Percentiles rank a stretch among this genome's conserved stretches.
Evolutionary conservation across 2,797 vertebrate species (phyloP).

Genomic region (Characodon lateralis): DNA sequence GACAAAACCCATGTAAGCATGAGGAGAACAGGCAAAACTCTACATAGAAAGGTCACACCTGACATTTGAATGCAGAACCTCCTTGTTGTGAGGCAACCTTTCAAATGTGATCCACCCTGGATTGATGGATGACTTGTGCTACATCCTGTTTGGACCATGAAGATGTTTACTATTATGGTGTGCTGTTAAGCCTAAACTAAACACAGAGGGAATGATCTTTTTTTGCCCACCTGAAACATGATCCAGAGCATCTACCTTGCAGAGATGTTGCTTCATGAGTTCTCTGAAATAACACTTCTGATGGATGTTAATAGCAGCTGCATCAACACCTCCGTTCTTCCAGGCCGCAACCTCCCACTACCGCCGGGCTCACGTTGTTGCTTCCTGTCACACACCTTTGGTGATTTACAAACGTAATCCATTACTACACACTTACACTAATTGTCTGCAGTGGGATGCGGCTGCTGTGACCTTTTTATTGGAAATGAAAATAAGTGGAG

Average conservation of each 20-base stretch:
- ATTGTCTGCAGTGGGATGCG: slow-evolving; percentile 72
- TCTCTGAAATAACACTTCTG: slow-evolving; percentile 26
- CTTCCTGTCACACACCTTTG: slow-evolving; percentile 21
- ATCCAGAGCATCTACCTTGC: slow-evolving; percentile 3
- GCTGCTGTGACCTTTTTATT: slow-evolving; percentile 78
- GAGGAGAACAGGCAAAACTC: too few species aligned
- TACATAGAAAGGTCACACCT: too few species aligned
- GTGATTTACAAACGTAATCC: slow-evolving; percentile 61
- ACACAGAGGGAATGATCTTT: background rate
- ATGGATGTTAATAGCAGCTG: slow-evolving; percentile 43
- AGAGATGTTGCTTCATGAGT: slow-evolving; percentile 26
- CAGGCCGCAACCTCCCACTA: slow-evolving; percentile 19
- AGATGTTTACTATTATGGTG: background rate
- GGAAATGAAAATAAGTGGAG: slow-evolving; percentile 80
- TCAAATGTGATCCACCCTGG: too few species aligned
- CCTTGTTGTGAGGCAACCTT: background rate
- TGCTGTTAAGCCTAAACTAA: background rate
- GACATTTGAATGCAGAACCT: too few species aligned
- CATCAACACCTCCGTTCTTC: slow-evolving; percentile 34
- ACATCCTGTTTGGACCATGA: background rate
- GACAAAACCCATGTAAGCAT: too few species aligned
- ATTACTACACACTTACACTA: slow-evolving; percentile 69
- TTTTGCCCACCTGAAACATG: background rate
- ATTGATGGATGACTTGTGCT: background rate
- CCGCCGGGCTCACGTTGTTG: slow-evolving; percentile 24